Conservation (phyloP, 2,888 invertebrate genomes). For the Apamea crenata region DNA sequence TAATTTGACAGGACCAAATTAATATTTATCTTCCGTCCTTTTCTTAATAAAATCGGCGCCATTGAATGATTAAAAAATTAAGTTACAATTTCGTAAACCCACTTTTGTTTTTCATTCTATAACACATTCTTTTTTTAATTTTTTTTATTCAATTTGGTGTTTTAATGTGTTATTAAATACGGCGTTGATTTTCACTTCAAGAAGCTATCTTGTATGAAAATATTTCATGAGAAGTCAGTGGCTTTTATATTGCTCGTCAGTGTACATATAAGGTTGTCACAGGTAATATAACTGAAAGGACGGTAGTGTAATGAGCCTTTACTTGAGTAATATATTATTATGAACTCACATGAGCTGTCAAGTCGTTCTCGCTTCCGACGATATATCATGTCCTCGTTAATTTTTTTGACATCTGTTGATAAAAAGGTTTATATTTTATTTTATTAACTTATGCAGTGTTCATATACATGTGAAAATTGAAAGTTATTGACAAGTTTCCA, state of each 20-base stretch:
- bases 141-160: no score
- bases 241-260: background rate
- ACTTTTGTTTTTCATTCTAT: background rate
- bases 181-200: background rate
- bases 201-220: background rate
- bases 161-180: background rate
- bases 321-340: background rate
- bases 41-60: no score
- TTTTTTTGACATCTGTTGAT: conserved; percentile 48
- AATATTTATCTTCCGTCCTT: no score
- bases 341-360: conserved; percentile 38
- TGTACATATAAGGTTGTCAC: background rate
- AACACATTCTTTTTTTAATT: no score
- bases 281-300: background rate
- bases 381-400: conserved; percentile 59
- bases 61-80: no score
- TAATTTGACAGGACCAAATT: no score
- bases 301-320: background rate
- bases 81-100: no score
- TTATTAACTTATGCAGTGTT: no score
- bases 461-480: no score
- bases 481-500: no score
- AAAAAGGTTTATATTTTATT: background rate
- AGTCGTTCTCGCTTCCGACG: conserved; percentile 52
- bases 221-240: background rate